These are phyloP conservation scores for Notothenia coriiceps DNA, from an alignment of 2,113 vertebrate species.

Conservation along the genomic window DNA sequence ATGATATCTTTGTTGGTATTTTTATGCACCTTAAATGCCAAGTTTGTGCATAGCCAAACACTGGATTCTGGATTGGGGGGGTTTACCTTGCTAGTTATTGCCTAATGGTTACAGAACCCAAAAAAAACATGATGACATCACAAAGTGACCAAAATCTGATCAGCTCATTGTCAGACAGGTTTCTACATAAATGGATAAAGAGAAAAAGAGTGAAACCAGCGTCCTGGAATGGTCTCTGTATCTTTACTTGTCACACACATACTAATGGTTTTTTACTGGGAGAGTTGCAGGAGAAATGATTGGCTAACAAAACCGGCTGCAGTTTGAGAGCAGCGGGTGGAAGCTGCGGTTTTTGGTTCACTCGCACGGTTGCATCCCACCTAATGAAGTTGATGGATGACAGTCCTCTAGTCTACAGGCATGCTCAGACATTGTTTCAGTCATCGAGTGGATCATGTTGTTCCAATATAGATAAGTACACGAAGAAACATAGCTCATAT, in stretches of 20 bases:
- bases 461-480: neutral
- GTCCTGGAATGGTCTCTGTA: constrained; percentile 14
- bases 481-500: neutral
- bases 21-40: no score
- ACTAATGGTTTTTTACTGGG: constrained; percentile 3
- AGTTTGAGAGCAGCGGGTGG: constrained; percentile 32
- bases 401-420: constrained; percentile 28
- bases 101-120: no score
- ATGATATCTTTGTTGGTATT: neutral
- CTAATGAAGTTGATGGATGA: constrained; percentile 35
- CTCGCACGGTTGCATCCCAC: constrained; percentile 19
- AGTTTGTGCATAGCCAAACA: neutral
- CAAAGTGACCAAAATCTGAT: no score
- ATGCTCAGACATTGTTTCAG: constrained; percentile 3
- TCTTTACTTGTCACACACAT: constrained; percentile 1
- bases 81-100: no score
- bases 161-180: no score
- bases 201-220: neutral
- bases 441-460: constrained; percentile 16
- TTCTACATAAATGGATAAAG: no score
- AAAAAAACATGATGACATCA: no score
- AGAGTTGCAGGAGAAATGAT: constrained; percentile 6
- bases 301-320: constrained; percentile 24
- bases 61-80: neutral
- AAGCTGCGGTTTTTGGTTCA: constrained; percentile 34